Evolutionary conservation across 1,140 invertebrate species (phyloP), one percentile per base, ranked within the genome.

Genomic region (Drosophila jambulina): DNA sequence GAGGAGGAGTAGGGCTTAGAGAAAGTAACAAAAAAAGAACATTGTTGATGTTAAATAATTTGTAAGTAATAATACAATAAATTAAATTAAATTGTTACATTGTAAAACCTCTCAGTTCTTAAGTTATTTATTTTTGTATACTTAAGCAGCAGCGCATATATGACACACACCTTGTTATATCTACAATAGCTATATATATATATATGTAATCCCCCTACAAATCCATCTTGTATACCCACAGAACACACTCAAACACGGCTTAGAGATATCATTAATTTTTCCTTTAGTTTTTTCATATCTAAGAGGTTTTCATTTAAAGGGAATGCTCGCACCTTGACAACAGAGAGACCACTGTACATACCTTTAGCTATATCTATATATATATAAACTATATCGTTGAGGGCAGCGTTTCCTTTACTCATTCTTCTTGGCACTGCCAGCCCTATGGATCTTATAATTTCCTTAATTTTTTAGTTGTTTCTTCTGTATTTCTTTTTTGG

Each of bases 21-120:
- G 75, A 79, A 83, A 69, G 43, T 43, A 85, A 54, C 53, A 54
- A 54, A 51, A 51, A 78, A 77, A 54, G 49, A 86, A 88, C 85
- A 90, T 90, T 88, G 84, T 88, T 88, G 85, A 88, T 90, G 84
- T 88, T 88, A 63, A 88, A 88, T 88, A 88, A 84, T 88, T 88
- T 88, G 51, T 88, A 88, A 88, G 84, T 67, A 80, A 75, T 54
- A 34, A 54, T 69, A 79, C 49, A 78, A 80, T 56, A 79, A 75
- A 83, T 70, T 84, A 84, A 84, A 88, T 80, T 75, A 88, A 88
- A 90, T 88, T 88, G 84, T 88, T 88, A 72, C 42, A 88, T 88
- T 88, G 84, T 88, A 88, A 87, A 88, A 84, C 64, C 51, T 60
- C 85, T 88, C 71, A 90, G 84, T 88, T 88, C 77, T 78, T 88